A percentile compares a stretch with the other conserved stretches of the same genome.
Evolutionary conservation across 2,113 vertebrate genomes (phyloP).

Genomic region (Chaenogobius annularis): DNA sequence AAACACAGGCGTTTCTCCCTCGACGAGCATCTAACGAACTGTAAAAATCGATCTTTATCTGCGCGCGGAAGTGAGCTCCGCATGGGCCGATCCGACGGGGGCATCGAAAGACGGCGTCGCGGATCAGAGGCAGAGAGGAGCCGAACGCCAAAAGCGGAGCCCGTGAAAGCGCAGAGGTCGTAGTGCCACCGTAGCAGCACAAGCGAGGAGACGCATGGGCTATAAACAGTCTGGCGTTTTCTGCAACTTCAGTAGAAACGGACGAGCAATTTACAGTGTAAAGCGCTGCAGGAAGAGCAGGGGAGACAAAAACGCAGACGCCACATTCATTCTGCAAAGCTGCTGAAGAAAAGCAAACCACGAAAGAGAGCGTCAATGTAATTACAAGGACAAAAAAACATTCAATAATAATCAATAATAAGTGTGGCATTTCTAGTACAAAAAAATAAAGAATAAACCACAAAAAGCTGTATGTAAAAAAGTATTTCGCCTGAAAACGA

Average conservation of each 20-base stretch:
- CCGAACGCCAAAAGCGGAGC: neutral
- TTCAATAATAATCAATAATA: too few species aligned
- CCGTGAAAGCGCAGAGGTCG: neutral
- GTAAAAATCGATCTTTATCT: conserved; percentile 3
- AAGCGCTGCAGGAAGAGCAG: too few species aligned
- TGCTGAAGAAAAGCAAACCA: too few species aligned
- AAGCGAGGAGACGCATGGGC: neutral
- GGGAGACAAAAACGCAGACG: too few species aligned
- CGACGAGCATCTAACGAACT: neutral
- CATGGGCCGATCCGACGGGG: neutral
- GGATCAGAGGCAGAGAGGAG: neutral
- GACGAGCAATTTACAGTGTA: neutral
- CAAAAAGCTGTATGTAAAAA: too few species aligned
- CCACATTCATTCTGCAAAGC: too few species aligned
- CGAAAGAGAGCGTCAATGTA: too few species aligned
- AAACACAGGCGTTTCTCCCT: neutral
- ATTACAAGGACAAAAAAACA: too few species aligned
- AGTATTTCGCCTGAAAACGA: too few species aligned
- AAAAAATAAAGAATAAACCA: too few species aligned
- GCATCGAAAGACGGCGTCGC: neutral
- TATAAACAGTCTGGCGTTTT: neutral
- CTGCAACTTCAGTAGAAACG: neutral
- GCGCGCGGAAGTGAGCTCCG: neutral
- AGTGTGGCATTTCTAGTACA: too few species aligned
- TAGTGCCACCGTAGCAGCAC: neutral